These are phyloP conservation scores for Gasterosteus nipponicus DNA, from an alignment of 2,113 vertebrate genomes.

Conservation along the genomic window DNA sequence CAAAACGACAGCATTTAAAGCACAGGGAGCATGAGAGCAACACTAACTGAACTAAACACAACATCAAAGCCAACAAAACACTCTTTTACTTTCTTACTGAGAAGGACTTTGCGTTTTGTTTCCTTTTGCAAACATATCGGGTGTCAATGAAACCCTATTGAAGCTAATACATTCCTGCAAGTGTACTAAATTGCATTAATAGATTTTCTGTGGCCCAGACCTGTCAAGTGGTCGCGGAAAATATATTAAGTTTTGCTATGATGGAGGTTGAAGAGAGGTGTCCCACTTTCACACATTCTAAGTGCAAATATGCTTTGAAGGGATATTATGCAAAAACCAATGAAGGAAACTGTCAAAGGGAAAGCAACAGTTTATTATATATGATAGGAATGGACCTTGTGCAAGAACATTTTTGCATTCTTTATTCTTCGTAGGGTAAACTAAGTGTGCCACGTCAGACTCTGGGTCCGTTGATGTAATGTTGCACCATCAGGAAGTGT, in stretches of 20 bases:
- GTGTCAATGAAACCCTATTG: constrained; percentile 1
- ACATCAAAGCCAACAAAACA: constrained; percentile 5
- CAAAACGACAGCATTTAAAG: background rate
- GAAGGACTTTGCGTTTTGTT: constrained; percentile 11
- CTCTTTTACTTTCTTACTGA: background rate
- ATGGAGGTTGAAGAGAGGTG: background rate
- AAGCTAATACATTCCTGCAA: background rate
- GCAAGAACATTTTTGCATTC: background rate
- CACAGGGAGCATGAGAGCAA: background rate
- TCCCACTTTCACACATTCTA: background rate
- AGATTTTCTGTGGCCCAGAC: background rate
- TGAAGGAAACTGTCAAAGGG: background rate
- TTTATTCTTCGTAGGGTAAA: background rate
- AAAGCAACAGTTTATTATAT: background rate
- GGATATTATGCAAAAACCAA: background rate
- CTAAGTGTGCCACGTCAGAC: too few relatives aligned
- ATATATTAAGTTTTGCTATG: background rate
- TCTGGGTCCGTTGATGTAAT: too few relatives aligned
- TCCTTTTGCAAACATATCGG: background rate
- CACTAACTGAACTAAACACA: background rate
- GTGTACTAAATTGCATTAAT: background rate
- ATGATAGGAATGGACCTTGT: background rate
- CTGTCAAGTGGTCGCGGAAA: background rate
- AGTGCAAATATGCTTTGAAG: background rate
- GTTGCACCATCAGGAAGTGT: background rate